These are phyloP conservation scores for Ictalurus punctatus DNA, from an alignment of 2,113 vertebrate genomes.

Conservation along the genomic window DNA sequence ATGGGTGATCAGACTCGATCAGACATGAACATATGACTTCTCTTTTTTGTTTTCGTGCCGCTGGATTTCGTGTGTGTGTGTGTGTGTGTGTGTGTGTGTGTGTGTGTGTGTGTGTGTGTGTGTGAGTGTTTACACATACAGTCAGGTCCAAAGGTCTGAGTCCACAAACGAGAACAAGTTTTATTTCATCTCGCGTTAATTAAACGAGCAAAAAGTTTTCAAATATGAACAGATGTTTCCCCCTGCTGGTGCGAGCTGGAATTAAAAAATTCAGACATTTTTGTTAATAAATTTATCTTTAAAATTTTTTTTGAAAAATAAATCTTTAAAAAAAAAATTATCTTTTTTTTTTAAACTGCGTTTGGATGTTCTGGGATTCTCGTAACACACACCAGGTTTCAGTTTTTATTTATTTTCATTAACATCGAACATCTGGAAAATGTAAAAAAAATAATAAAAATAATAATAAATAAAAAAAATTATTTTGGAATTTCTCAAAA, in stretches of 20 bases:
- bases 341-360: neutral
- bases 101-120: neutral
- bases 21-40: neutral
- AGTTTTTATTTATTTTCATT: neutral
- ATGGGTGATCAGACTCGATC: neutral
- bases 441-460: neutral
- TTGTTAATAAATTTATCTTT: neutral
- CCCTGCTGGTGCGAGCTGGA: neutral
- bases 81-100: neutral
- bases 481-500: neutral
- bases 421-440: neutral
- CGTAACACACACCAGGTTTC: neutral
- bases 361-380: neutral
- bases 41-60: neutral
- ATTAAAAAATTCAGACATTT: neutral
- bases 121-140: neutral
- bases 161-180: neutral
- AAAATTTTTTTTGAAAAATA: neutral
- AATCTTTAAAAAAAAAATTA: neutral
- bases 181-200: neutral
- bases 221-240: neutral
- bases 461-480: too few species aligned
- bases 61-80: neutral
- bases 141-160: neutral
- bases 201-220: neutral